Conservation (phyloP, 2,888 invertebrate species). For the Scaptodrosophila latifasciaeformis region DNA sequence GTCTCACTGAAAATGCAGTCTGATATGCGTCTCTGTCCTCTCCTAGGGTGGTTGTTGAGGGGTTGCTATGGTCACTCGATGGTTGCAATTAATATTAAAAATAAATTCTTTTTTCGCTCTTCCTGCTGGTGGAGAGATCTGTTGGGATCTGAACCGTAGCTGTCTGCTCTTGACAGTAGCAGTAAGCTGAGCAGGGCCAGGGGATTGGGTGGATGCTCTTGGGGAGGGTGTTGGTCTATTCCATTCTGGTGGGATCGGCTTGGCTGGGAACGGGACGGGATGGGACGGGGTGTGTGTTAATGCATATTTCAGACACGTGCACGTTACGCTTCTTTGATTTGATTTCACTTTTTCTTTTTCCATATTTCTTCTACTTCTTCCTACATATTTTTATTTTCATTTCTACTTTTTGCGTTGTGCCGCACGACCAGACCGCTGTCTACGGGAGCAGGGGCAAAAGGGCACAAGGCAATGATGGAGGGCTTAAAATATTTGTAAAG, state of each 20-base stretch:
- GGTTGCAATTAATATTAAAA: slow-evolving; percentile 67
- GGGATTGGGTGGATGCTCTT: background rate
- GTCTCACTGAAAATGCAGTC: too few species aligned
- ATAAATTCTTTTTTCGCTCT: slow-evolving; percentile 51
- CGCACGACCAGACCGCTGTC: too few species aligned
- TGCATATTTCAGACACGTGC: slow-evolving; percentile 69
- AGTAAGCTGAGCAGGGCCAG: background rate
- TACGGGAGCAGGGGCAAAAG: background rate
- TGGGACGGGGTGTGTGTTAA: slow-evolving; percentile 48
- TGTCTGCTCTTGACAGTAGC: slow-evolving; percentile 30
- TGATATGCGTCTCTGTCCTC: too few species aligned
- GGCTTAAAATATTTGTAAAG: slow-evolving; percentile 67
- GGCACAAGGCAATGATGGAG: slow-evolving; percentile 58
- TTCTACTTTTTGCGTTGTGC: slow-evolving; percentile 10
- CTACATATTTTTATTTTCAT: background rate
- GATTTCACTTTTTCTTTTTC: slow-evolving; percentile 11
- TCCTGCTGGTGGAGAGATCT: slow-evolving; percentile 21
- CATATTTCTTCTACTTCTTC: too few species aligned
- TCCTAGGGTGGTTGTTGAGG: slow-evolving; percentile 27
- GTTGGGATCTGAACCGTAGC: slow-evolving; percentile 19
- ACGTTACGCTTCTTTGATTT: slow-evolving; percentile 67
- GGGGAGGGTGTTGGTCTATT: slow-evolving; percentile 8
- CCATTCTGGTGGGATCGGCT: too few species aligned
- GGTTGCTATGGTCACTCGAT: slow-evolving; percentile 64
- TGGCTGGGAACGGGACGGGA: too few species aligned